Evolutionary conservation across 2,888 invertebrate genomes (phyloP).

Genomic region (Tenthredo livida): DNA sequence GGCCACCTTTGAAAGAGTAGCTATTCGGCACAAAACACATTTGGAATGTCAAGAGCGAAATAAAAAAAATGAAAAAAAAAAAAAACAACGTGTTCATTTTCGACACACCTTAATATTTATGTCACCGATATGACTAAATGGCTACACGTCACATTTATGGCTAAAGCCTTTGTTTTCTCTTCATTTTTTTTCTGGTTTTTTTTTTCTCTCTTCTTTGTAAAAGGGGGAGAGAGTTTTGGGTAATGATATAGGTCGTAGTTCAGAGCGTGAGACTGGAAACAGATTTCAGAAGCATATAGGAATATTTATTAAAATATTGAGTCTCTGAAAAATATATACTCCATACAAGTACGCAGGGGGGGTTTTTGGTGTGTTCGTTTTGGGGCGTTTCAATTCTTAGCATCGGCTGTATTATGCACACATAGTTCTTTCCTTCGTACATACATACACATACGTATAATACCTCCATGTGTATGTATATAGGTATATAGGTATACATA

Average conservation of each 20-base stretch:
- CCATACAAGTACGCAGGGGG: not conserved
- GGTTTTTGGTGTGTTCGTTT: not conserved
- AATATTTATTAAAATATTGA: constrained; percentile 50
- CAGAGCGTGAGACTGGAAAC: constrained; percentile 49
- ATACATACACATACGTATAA: not conserved
- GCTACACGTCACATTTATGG: no score
- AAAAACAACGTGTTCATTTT: no score
- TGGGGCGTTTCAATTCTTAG: constrained; percentile 50
- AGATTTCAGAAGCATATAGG: constrained; percentile 36
- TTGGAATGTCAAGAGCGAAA: no score
- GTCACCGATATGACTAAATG: no score
- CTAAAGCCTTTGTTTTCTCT: not conserved
- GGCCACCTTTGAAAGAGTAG: no score
- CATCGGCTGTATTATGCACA: constrained; percentile 5
- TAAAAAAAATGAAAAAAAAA: no score
- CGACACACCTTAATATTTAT: no score
- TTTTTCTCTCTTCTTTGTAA: not conserved
- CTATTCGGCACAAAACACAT: no score
- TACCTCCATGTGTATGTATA: not conserved
- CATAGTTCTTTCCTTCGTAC: not conserved
- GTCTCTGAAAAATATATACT: constrained; percentile 3
- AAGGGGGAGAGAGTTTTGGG: constrained; percentile 7
- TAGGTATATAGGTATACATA: not conserved
- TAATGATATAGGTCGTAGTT: constrained; percentile 36
- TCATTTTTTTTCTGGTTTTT: not conserved